A percentile compares a stretch with the other conserved stretches of the same genome.
These are phyloP conservation scores for Hyppa rectilinea DNA, from an alignment of 2,888 invertebrate species.

Conservation along the genomic window DNA sequence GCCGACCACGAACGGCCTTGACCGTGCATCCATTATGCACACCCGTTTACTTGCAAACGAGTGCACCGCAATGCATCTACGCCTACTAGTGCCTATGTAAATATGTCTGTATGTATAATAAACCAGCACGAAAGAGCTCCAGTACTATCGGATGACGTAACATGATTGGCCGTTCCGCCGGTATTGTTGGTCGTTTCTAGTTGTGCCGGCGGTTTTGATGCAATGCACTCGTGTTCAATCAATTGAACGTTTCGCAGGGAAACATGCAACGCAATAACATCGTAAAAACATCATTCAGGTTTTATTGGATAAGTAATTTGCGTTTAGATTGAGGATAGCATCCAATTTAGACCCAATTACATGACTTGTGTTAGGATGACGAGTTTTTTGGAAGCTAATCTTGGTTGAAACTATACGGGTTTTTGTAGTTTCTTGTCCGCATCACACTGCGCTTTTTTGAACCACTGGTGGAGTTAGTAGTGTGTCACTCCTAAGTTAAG, in stretches of 20 bases:
- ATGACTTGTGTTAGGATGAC: conserved; percentile 26
- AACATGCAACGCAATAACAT: conserved; percentile 58
- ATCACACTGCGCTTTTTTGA: conserved; percentile 1
- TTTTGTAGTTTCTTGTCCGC: not conserved
- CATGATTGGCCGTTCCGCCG: conserved; percentile 61
- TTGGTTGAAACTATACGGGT: not conserved
- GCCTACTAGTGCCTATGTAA: conserved; percentile 73
- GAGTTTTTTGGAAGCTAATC: conserved; percentile 22
- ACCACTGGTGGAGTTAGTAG: not conserved
- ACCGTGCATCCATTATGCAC: conserved; percentile 89
- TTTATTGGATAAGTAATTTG: conserved; percentile 59
- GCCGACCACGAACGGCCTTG: conserved; percentile 85
- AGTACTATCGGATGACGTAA: conserved; percentile 64
- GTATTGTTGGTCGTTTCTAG: conserved; percentile 65
- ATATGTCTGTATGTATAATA: conserved; percentile 67
- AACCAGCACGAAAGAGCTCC: conserved; percentile 68
- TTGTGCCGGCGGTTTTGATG: conserved; percentile 60
- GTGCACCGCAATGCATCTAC: conserved; percentile 85
- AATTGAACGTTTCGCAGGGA: conserved; percentile 61
- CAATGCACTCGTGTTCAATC: conserved; percentile 65
- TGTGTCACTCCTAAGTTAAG: not conserved
- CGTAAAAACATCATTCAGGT: conserved; percentile 58
- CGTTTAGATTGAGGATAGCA: conserved; percentile 49
- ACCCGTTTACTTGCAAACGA: conserved; percentile 88
- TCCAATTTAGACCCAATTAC: conserved; percentile 43